These are phyloP conservation scores for Zaprionus camerounensis DNA, from an alignment of 1,140 invertebrate genomes.

Conservation along the genomic window DNA sequence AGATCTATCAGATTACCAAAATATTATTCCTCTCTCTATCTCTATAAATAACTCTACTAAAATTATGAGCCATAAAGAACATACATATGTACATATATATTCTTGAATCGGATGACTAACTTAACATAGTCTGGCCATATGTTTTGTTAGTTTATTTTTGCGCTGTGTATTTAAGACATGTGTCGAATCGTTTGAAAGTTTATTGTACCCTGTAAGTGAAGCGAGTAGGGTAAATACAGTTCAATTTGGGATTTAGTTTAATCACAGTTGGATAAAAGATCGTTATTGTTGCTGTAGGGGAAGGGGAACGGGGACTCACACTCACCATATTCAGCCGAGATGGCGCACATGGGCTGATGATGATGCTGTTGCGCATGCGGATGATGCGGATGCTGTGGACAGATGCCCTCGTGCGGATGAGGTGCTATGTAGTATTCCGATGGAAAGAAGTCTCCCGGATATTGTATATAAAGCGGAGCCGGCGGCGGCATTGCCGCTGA, in stretches of 20 bases:
- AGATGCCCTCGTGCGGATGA: constrained; percentile 81
- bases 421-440: constrained; percentile 80
- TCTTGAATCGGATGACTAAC: neutral
- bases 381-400: constrained; percentile 82
- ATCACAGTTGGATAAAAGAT: neutral
- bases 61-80: neutral
- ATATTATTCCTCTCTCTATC: neutral
- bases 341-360: constrained; percentile 80
- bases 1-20: neutral
- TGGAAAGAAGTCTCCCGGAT: constrained; percentile 80
- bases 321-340: constrained; percentile 83
- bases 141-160: neutral
- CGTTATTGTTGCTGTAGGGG: neutral
- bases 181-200: neutral
- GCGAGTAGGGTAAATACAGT: neutral
- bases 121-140: neutral
- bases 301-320: constrained; percentile 27
- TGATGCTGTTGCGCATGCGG: constrained; percentile 73
- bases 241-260: neutral
- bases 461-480: constrained; percentile 76
- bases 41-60: neutral
- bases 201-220: neutral
- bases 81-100: neutral
- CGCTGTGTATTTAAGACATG: neutral
- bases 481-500: constrained; percentile 49